Conservation (phyloP, 2,797 vertebrate species). For the Heteromormyrus szaboi region DNA sequence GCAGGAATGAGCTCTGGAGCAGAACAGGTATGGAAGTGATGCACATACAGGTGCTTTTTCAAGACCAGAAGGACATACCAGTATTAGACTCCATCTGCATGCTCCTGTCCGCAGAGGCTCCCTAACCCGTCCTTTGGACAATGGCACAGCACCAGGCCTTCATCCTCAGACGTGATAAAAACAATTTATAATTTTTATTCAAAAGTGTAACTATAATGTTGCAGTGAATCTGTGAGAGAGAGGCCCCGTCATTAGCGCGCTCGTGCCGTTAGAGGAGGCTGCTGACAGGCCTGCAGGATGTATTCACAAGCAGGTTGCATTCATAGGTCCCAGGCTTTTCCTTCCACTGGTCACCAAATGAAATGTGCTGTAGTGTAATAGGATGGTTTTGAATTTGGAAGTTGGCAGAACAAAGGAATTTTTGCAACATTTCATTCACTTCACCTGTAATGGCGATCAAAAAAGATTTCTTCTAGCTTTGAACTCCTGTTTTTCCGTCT, state of each 20-base stretch:
- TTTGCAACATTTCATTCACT: conserved; percentile 32
- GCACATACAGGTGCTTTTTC: not conserved
- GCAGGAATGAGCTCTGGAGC: not conserved
- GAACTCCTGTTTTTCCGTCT: conserved; percentile 49
- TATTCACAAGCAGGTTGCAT: not conserved
- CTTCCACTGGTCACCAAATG: not conserved
- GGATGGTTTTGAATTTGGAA: conserved; percentile 27
- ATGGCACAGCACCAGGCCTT: not conserved
- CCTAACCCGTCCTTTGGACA: not conserved
- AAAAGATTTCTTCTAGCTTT: conserved; percentile 53
- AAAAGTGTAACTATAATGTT: not conserved
- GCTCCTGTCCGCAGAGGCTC: not conserved
- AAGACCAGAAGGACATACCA: not conserved
- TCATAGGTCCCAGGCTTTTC: not conserved
- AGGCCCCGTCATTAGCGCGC: not conserved
- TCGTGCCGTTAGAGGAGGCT: not conserved
- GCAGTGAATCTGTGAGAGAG: not conserved
- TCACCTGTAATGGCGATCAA: conserved; percentile 55
- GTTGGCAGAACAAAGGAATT: conserved; percentile 44
- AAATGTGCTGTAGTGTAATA: conserved; percentile 36
- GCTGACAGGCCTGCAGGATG: not conserved
- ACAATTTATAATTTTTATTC: not conserved
- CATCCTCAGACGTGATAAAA: not conserved
- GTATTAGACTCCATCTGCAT: not conserved
- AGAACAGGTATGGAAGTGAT: not conserved